Base-by-base conservation (phyloP, 2,888 invertebrate species). In the Hemithea aestivaria region DNA sequence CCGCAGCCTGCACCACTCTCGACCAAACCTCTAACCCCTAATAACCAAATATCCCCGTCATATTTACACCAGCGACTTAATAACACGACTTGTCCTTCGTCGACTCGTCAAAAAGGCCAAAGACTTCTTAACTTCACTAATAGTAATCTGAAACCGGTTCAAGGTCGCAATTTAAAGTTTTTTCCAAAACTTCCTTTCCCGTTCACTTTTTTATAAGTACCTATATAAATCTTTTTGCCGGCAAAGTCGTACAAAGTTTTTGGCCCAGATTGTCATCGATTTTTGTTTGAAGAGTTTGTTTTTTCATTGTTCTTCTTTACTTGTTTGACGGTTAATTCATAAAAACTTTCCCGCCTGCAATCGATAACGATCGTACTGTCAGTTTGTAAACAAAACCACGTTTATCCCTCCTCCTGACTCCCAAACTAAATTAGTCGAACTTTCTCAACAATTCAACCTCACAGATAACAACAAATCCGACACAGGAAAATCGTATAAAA, bases 121-220 rank as follows among this genome's bases (percentile, higher is more conserved):
- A 78, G 82, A 81, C 78, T 76, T 73, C 69, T 63, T 68, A 66
- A 76, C 73, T 75, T 67, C 66, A 81, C 83, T 85, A 84, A 80
- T 87, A 87, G 81, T 87, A 85, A 87, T 84, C 85, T 75, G 66
- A 82, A 84, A 63, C 60, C 77, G 70, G 87, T 87, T 87, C 88
- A 88, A 88, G 88, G 87, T 83, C 87, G 87, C 87, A 88, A 88
- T 88, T 88, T 88, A 87, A 88, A 88, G 87, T 87, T 88, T 87
- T n/a, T 87, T 82, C 79, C 78, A 81, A 85, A 87, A 85, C 72
- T 83, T 83, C 76, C 72, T 73, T 84, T 79, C 74, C 77, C 83
- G 74, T 79, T 77, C 79, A 82, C 79, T 85, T 87, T 87, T 85
- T 85, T 85, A 82, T 83, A 84, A 83, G 84, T 84, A 84, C 82